Base-by-base conservation (phyloP, 1,140 invertebrate species). In the Liolophura sinensis region DNA sequence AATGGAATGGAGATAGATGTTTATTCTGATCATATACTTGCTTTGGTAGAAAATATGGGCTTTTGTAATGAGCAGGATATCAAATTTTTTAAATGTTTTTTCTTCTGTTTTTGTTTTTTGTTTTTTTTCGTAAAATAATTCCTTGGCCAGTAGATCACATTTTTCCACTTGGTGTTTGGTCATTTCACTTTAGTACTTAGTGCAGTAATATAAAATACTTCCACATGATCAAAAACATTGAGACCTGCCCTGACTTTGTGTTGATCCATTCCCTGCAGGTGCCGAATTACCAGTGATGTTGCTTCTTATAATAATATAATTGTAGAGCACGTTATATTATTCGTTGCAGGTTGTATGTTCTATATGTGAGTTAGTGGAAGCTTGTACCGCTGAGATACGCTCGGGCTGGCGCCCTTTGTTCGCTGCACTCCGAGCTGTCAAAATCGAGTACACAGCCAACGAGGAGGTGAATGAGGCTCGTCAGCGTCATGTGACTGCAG, bases 321-420 rank as follows among this genome's bases (percentile, higher is more conserved):
- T n/a, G n/a, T n/a, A n/a, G n/a, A n/a, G n/a, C 18, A 52, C 51
- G 6, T 60, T 22, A n/a, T n/a, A 15, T 58, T 15, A 69, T 66
- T 27, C 73, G 84, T 87, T 77, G 75, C 89, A 97, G 91, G 95
- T 97, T 77, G 92, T 97, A 50, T 94, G 93, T 65, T 96, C 93
- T 71, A 91, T 97, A 25, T 97, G 94, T 84, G 94, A 96, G 84
- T 94, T 96, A 79, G 95, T 97, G 0, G 95, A 97, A 85, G 93
- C 93, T 0, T 95, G 94, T 79, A 89, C 92, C 75, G 91, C 91
- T 20, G 94, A 97, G 85, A 96, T 97, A 20, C 88, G 92, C 73
- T 96, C 94, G 0, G 95, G 94, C 0, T 97, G 95, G 95, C 85
- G 94, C 56, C 93, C 95, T 1, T 84, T 97, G 3, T 97, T 97